Percentiles rank a stretch among this genome's conserved stretches.
These are phyloP conservation scores for Pluvialis apricaria DNA, from an alignment of 2,113 vertebrate genomes.

Conservation along the genomic window DNA sequence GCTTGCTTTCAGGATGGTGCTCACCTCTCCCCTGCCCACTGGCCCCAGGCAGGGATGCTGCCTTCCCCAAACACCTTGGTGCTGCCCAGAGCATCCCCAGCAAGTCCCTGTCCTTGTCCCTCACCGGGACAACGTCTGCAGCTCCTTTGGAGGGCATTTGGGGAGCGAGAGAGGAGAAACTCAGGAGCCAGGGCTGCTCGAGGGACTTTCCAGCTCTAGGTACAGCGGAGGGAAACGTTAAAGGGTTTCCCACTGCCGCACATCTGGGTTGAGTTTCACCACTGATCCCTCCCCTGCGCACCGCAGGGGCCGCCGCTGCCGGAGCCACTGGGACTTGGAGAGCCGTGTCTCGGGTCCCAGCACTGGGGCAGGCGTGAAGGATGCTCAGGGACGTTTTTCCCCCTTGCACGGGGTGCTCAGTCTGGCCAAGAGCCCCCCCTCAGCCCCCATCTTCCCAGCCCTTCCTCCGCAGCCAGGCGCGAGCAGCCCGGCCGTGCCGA, in stretches of 20 bases:
- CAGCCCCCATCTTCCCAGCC: background rate
- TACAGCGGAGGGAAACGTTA: background rate
- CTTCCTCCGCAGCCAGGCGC: accelerated
- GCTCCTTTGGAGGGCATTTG: background rate
- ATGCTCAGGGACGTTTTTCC: accelerated
- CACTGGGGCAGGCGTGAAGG: background rate
- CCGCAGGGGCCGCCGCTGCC: background rate
- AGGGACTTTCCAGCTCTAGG: background rate
- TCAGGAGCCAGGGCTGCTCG: background rate
- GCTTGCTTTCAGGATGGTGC: background rate
- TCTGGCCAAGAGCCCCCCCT: accelerated
- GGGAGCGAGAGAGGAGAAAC: background rate
- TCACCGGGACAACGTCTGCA: accelerated
- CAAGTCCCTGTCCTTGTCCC: background rate
- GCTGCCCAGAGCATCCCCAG: background rate
- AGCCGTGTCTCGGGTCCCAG: accelerated
- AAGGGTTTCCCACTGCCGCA: background rate
- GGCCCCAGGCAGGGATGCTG: background rate
- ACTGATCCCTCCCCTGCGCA: background rate
- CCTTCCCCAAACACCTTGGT: background rate
- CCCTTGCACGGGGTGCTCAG: accelerated
- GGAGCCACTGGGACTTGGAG: background rate
- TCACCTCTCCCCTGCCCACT: background rate
- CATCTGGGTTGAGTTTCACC: conserved; percentile 29
- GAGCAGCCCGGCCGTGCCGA: background rate